Evolutionary conservation across 1,140 invertebrate species (phyloP).

Genomic region (Agraylea sexmaculata): DNA sequence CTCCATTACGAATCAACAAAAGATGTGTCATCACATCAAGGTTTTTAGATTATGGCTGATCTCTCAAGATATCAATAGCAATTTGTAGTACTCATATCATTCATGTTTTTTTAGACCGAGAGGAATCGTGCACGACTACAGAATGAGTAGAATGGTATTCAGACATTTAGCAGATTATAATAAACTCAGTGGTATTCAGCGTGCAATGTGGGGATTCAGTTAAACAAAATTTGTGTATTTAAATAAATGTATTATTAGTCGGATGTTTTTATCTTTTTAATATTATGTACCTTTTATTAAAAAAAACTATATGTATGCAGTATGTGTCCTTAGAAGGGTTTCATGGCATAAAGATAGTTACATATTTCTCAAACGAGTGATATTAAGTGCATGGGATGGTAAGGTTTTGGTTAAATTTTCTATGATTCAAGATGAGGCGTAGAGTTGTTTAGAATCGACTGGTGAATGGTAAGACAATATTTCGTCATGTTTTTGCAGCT

Average conservation of each 20-base stretch:
- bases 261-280: neutral
- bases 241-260: constrained; percentile 18
- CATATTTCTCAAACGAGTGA: too few species aligned
- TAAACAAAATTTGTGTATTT: constrained; percentile 23
- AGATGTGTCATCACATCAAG: constrained; percentile 67
- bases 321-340: neutral
- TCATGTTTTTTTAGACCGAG: constrained; percentile 47
- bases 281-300: constrained; percentile 2
- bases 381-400: too few species aligned
- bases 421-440: too few species aligned
- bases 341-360: too few species aligned
- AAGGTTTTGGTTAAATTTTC: too few species aligned
- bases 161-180: constrained; percentile 84
- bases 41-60: constrained; percentile 8
- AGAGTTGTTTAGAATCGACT: too few species aligned
- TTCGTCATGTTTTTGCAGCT: too few species aligned
- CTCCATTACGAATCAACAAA: constrained; percentile 46
- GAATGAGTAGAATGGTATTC: constrained; percentile 79
- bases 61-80: neutral
- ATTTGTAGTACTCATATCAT: neutral
- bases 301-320: neutral
- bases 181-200: constrained; percentile 72
- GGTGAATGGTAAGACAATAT: too few species aligned
- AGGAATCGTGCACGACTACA: constrained; percentile 62
- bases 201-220: constrained; percentile 64